phyloP scores from a whole-genome alignment of 2,797 vertebrate genomes.

The Karalla daura region DNA sequence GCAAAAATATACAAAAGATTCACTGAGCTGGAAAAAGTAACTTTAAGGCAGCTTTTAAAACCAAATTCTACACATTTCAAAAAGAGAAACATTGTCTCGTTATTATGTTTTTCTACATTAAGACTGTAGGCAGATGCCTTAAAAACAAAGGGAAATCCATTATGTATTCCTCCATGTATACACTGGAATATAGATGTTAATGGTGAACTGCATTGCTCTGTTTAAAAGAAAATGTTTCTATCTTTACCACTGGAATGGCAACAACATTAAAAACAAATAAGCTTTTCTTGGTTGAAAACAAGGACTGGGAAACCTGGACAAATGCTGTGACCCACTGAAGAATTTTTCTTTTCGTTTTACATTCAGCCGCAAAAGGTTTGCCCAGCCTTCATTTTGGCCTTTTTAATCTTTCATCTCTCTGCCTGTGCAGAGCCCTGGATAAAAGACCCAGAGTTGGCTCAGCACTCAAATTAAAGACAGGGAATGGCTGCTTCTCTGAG shows the following conservation, averaged over 20 bases:
- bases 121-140: neutral
- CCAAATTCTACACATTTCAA: no score
- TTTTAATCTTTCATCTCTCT: conserved; percentile 18
- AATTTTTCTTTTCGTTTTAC: conserved; percentile 7
- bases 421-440: conserved; percentile 43
- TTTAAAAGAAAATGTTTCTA: no score
- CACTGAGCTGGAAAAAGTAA: neutral
- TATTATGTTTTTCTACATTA: no score
- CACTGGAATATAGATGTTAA: no score
- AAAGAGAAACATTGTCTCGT: no score
- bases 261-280: conserved; percentile 25
- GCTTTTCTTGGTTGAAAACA: neutral
- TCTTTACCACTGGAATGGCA: conserved; percentile 62
- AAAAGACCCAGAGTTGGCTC: conserved; percentile 56
- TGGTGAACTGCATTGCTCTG: no score
- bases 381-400: conserved; percentile 23
- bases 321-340: conserved; percentile 29
- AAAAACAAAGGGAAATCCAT: neutral
- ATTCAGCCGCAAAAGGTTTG: conserved; percentile 43
- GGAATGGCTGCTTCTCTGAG: conserved; percentile 48
- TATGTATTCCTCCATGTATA: neutral
- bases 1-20: neutral
- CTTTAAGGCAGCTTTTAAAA: neutral
- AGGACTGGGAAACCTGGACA: neutral
- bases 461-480: conserved; percentile 78